Conservation (phyloP, 2,797 vertebrate species). For the Siniperca scherzeri region DNA sequence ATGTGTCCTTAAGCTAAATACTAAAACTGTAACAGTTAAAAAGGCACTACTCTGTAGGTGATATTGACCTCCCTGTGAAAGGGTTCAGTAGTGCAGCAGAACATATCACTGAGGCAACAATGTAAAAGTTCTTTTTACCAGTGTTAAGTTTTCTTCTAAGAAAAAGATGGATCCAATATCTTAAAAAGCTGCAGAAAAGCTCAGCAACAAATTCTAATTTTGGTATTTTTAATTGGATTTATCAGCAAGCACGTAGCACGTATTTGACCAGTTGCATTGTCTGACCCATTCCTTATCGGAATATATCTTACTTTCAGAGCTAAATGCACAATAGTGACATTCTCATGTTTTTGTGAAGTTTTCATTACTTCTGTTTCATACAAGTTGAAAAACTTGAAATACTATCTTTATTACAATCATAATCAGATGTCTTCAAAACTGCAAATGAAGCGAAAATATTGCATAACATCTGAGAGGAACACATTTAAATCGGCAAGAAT, state of each 20-base stretch:
- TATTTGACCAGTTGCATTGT: neutral
- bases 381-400: neutral
- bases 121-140: neutral
- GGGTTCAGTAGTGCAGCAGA: neutral
- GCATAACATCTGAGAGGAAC: neutral
- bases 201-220: neutral
- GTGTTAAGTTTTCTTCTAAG: neutral
- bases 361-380: neutral
- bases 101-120: neutral
- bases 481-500: neutral
- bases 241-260: neutral
- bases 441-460: neutral
- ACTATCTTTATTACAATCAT: neutral
- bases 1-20: neutral
- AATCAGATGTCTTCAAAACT: neutral
- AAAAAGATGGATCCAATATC: neutral
- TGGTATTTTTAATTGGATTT: neutral
- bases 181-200: neutral
- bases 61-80: neutral
- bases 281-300: neutral
- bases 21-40: neutral
- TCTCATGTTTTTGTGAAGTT: neutral
- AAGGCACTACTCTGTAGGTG: neutral
- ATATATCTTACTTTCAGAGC: slow-evolving; percentile 6
- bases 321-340: neutral